Conservation (phyloP, 2,113 vertebrate species). For the Genyomyrus donnyi region DNA sequence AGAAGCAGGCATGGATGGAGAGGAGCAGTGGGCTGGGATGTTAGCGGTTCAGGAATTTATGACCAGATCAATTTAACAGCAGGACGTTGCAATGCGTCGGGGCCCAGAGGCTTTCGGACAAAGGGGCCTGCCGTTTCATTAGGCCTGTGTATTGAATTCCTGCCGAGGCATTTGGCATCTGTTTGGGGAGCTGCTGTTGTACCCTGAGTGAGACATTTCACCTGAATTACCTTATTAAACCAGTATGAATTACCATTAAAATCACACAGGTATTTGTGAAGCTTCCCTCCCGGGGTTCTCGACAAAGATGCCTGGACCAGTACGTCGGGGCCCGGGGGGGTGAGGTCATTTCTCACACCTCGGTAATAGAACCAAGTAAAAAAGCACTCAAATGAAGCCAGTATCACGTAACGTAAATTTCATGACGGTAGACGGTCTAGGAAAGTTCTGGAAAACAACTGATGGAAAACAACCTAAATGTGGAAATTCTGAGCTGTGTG, state of each 20-base stretch:
- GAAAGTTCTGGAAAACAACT: background rate
- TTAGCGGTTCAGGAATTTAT: background rate
- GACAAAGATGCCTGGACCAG: background rate
- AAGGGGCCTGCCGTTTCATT: background rate
- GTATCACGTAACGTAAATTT: background rate
- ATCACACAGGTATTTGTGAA: conserved; percentile 3
- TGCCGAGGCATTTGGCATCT: background rate
- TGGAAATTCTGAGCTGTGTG: background rate
- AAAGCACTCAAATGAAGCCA: background rate
- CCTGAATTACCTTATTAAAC: conserved; percentile 2
- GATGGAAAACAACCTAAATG: background rate
- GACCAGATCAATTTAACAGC: background rate
- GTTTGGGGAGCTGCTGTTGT: conserved; percentile 1
- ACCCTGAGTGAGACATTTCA: conserved; percentile 3
- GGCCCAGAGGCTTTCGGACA: background rate
- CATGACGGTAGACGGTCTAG: background rate
- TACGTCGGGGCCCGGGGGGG: background rate
- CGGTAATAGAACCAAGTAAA: background rate
- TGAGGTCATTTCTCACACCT: background rate
- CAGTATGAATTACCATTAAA: background rate
- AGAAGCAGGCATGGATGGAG: background rate
- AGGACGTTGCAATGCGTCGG: background rate
- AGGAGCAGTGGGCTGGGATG: background rate
- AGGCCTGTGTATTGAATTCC: background rate
- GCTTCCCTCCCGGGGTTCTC: background rate